A percentile compares a stretch with the other conserved stretches of the same genome.
phyloP scores from a whole-genome alignment of 1,140 invertebrate genomes.

The Drosophila lacteicornis region DNA sequence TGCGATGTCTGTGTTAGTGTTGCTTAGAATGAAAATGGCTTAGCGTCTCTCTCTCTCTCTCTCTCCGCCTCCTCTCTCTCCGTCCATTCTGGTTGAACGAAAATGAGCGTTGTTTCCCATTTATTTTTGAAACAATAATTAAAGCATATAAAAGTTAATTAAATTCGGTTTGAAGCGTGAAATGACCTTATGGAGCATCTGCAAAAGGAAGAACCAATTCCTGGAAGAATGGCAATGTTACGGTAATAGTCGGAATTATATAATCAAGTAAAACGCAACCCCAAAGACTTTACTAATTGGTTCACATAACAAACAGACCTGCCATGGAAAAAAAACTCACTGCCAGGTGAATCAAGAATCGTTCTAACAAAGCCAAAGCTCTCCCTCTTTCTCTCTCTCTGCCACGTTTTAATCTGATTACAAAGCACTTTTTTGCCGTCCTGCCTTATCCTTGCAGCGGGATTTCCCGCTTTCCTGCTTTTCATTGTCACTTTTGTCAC shows the following conservation, averaged over 20 bases:
- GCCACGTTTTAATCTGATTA: slow-evolving; percentile 54
- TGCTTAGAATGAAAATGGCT: slow-evolving; percentile 47
- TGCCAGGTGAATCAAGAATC: slow-evolving; percentile 41
- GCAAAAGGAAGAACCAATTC: background rate
- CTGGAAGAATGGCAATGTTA: background rate
- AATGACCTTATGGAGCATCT: slow-evolving; percentile 14
- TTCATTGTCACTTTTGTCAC: slow-evolving; percentile 57
- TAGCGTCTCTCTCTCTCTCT: slow-evolving; percentile 18
- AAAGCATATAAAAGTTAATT: slow-evolving; percentile 67
- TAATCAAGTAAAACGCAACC: slow-evolving; percentile 27
- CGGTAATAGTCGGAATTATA: slow-evolving; percentile 3
- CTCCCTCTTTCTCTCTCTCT: background rate
- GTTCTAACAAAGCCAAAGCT: slow-evolving; percentile 32
- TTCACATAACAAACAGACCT: slow-evolving; percentile 47
- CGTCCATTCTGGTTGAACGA: slow-evolving; percentile 20
- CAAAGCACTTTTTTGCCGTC: slow-evolving; percentile 48
- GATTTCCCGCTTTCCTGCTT: slow-evolving; percentile 37
- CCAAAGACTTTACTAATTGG: slow-evolving; percentile 41
- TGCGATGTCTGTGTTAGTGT: slow-evolving; percentile 17
- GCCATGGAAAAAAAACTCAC: background rate
- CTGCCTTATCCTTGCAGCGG: slow-evolving; percentile 26
- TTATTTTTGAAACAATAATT: slow-evolving; percentile 45
- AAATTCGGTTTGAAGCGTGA: slow-evolving; percentile 43
- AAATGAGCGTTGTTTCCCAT: slow-evolving; percentile 41
- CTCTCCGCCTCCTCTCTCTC: background rate